Base-by-base conservation (phyloP, 2,888 invertebrate species). In the Spilosoma lubricipeda region DNA sequence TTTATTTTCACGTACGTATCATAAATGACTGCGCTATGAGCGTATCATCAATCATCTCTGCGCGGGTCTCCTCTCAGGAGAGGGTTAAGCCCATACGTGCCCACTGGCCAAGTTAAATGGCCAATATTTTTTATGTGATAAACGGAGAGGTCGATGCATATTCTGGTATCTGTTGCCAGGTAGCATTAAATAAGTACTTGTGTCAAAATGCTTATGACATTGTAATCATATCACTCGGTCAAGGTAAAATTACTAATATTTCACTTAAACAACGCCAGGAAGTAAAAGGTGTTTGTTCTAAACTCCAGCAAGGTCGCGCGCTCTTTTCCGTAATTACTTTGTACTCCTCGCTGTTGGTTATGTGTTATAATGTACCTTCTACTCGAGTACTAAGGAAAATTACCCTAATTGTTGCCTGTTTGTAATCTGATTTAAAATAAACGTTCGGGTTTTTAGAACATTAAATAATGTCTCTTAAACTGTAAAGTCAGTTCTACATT, bases 241-340 rank as follows among this genome's bases (percentile, higher is more conserved):
- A 45, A 42, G 67, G 42, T 42, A 67, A 42, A 45, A 27, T 67
- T 8, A 67, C 27, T 23, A 30, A 59, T 59, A 27, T n/a, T n/a
- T 13, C 15, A 45, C 42, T 30, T 45, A 2, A 45, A 42, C 45
- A 27, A 45, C 42, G 45, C 11, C 27, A 67, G 67, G 67, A 45
- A 67, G 67, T 67, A 45, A 67, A 67, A 67, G 67, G 67, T 18
- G n/a, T 42, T 66, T 66, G 39, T 39, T 66, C 18, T 67, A 45
- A 67, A 42, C 67, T 67, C 30, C 45, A 20, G 30, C n/a, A 67
- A 27, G 39, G 67, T 45, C 27, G 27, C 67, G 9, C 13, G 42
- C 15, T 67, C 63, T 15, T 63, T 63, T 59, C 59, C 56, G 56
- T 56, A 23, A 56, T 56, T 56, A 56, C 56, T 56, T 1, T 59